Conservation (phyloP, 2,888 invertebrate species). For the Dilophus febrilis region DNA sequence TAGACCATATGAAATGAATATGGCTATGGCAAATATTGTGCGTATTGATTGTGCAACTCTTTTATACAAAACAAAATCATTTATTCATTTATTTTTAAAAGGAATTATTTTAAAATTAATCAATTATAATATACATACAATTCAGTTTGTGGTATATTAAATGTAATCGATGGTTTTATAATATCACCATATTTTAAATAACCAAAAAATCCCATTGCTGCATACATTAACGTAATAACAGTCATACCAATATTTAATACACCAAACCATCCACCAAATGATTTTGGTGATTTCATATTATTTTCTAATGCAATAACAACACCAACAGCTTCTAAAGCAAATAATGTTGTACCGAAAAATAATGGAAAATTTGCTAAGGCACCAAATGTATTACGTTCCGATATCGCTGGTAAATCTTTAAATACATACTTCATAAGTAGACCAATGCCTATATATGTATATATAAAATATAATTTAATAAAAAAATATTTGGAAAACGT, state of each 20-base stretch:
- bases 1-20: slow-evolving; percentile 81
- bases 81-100: no score
- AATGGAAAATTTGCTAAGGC: slow-evolving; percentile 45
- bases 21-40: slow-evolving; percentile 56
- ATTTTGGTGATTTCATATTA: slow-evolving; percentile 75
- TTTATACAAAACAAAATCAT: slow-evolving; percentile 22
- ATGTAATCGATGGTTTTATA: slow-evolving; percentile 66
- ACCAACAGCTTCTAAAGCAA: slow-evolving; percentile 71
- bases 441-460: slow-evolving; percentile 34
- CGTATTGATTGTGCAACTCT: slow-evolving; percentile 56
- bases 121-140: slow-evolving; percentile 37
- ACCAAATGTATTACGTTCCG: slow-evolving; percentile 32
- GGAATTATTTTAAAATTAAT: not conserved
- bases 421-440: slow-evolving; percentile 58
- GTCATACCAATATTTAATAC: slow-evolving; percentile 75
- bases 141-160: slow-evolving; percentile 57
- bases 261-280: slow-evolving; percentile 64
- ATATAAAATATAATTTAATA: slow-evolving; percentile 41
- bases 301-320: slow-evolving; percentile 82
- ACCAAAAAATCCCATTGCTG: slow-evolving; percentile 79
- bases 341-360: slow-evolving; percentile 80
- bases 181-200: slow-evolving; percentile 66
- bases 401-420: slow-evolving; percentile 34
- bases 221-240: slow-evolving; percentile 65
- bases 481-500: slow-evolving; percentile 59